Evolutionary conservation across 2,797 vertebrate species (phyloP), one percentile per base, ranked within the genome.

Genomic region (Salarias fasciatus): DNA sequence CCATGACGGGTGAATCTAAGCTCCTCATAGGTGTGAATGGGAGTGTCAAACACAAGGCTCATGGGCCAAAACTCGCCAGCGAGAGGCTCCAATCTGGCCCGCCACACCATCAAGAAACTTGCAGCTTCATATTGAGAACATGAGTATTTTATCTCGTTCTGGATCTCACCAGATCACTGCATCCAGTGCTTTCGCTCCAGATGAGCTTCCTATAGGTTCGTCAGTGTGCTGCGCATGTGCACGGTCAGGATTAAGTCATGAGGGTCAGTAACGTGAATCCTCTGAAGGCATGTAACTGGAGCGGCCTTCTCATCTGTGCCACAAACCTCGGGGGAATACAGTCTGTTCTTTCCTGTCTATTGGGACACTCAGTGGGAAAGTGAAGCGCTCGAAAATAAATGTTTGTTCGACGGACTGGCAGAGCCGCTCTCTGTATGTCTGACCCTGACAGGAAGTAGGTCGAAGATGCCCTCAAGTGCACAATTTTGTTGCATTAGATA

Each of bases 361-460:
- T 44, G 43, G 53, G 40, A 49, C 46, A 44, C 54, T 51, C 36
- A 53, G 50, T 46, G 40, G 29, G 36, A 72, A 47, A 45, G 41
- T 80, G 56, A 64, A 52, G 44, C 33, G 18, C 67, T 80, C 66
- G 63, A 79, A 82, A 83, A 80, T 83, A 78, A 79, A 72, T 61
- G 62, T 63, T 67, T 73, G 50, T 30, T 57, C 48, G 46, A 31
- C 49, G 74, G 57, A 76, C 53, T 36, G 53, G 28, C 54, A 40
- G 52, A 72, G 51, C 42, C 47, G 15, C n/a, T 24, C 18, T 18
- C 52, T 74, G 43, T 50, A 42, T 71, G 40, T 61, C 44, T 41
- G 41, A 48, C 8, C 50, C 51, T 46, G 30, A 41, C 56, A 72
- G 56, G 65, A 84, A 85, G 53, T 74, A 66, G 74, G 75, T 75